Evolutionary conservation across 2,888 invertebrate species (phyloP), one percentile per base, ranked within the genome.

Genomic region (Drosophila nigricruria): DNA sequence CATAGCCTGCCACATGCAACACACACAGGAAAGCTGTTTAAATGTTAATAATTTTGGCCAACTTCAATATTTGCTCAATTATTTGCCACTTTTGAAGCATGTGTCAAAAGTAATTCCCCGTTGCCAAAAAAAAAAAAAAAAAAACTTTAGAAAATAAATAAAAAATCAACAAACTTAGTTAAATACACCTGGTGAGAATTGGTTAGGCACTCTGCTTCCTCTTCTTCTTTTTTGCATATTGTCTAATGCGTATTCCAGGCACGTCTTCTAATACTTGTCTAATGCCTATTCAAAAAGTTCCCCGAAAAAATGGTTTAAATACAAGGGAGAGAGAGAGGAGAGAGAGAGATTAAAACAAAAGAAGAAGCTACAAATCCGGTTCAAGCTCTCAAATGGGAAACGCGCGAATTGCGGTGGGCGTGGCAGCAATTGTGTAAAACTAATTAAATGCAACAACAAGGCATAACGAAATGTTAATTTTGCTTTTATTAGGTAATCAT

Each of bases 71-170:
- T 77, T 74, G 58, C 47, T 43, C 60, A 74, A 64, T 66, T 74
- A 64, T 42, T 74, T 60, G 70, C 47, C 74, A 57, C 57, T 45
- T 58, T 49, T 42, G 34, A n/a, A 0, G 32, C 54, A 63, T 63
- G 47, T 67, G 56, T 34, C 14, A 43, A 49, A 62, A 60, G 77
- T 79, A 20, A 74, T 49, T 77, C 79, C 77, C 79, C 77, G 20
- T 49, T 6, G 3, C 16, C 27, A 34, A 65, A 49, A 50, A 47
- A 32, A 16, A 23, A 49, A 18, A 8, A 32, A 32, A 5, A 40
- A 0, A 23, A 5, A n/a, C n/a, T 23, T 18, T 36, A 8, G 10
- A 45, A 36, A 9, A 47, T 4, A 47, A 9, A 58, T 47, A 47
- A 45, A 50, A 40, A 27, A 5, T 18, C 30, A 61, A 49, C 18